Evolutionary conservation across 2,797 vertebrate species (phyloP).

Genomic region (Chromis chromis): DNA sequence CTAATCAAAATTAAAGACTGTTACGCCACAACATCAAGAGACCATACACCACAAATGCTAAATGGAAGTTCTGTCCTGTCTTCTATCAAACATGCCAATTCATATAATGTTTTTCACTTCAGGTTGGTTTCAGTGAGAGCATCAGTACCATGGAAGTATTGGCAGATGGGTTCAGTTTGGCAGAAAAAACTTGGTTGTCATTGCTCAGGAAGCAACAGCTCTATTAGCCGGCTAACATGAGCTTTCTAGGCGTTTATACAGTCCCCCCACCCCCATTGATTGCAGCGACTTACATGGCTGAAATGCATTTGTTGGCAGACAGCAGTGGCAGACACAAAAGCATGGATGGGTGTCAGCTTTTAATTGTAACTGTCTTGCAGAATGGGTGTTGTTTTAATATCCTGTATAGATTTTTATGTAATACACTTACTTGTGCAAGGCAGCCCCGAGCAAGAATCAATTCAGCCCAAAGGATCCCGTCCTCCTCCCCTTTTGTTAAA

Average conservation of each 20-base stretch:
- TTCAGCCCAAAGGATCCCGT: slow-evolving; percentile 93
- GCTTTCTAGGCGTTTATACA: slow-evolving; percentile 72
- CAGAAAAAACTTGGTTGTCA: slow-evolving; percentile 58
- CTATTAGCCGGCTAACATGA: slow-evolving; percentile 72
- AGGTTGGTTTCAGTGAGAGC: slow-evolving; percentile 28
- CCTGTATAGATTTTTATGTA: slow-evolving; percentile 99
- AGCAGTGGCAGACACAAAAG: slow-evolving; percentile 84
- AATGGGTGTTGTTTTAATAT: slow-evolving; percentile 99
- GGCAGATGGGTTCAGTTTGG: slow-evolving; percentile 43
- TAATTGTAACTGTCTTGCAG: slow-evolving; percentile 99
- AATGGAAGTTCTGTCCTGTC: background rate
- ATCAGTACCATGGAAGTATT: slow-evolving; percentile 25
- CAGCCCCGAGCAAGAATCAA: slow-evolving; percentile 99
- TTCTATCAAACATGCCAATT: background rate
- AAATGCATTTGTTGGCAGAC: slow-evolving; percentile 86
- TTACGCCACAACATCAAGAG: background rate
- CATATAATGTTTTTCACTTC: slow-evolving; percentile 14
- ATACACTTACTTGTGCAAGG: slow-evolving; percentile 99
- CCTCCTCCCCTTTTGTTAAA: slow-evolving; percentile 99
- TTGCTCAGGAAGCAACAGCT: slow-evolving; percentile 64
- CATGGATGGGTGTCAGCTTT: slow-evolving; percentile 94
- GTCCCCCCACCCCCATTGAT: slow-evolving; percentile 67
- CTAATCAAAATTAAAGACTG: background rate
- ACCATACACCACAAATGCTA: background rate
- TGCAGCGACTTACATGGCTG: slow-evolving; percentile 78